Conservation (phyloP, 2,888 invertebrate species). For the Alviniconcha strummeri region DNA sequence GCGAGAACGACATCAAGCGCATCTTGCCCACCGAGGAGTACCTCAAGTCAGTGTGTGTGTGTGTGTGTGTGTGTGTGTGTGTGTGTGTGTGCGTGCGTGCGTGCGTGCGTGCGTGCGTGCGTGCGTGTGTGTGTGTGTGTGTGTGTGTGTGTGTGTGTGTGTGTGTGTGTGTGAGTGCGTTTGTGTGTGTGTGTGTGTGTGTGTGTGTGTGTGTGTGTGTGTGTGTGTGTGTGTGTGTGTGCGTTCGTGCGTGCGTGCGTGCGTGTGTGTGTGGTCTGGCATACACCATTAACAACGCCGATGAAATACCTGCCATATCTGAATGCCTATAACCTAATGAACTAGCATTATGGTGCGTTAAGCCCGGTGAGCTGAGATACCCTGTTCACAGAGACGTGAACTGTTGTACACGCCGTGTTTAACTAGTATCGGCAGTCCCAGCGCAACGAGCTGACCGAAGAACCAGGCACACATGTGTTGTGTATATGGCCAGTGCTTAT, state of each 20-base stretch:
- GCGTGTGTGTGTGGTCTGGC: too few relatives aligned
- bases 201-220: neutral
- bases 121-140: neutral
- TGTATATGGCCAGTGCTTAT: too few relatives aligned
- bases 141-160: neutral
- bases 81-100: constrained; percentile 5
- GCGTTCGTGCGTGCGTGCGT: neutral
- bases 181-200: neutral
- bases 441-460: too few relatives aligned
- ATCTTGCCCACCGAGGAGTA: constrained; percentile 58
- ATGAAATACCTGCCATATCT: too few relatives aligned
- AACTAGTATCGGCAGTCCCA: too few relatives aligned
- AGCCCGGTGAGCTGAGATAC: too few relatives aligned
- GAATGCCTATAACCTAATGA: too few relatives aligned
- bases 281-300: too few relatives aligned
- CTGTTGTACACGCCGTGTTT: too few relatives aligned
- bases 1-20: constrained; percentile 44
- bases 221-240: constrained; percentile 2
- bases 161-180: neutral
- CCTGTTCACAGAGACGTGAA: too few relatives aligned
- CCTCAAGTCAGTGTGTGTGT: constrained; percentile 50
- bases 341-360: too few relatives aligned
- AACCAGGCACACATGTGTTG: too few relatives aligned
- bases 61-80: neutral
- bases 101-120: neutral